phyloP scores from a whole-genome alignment of 2,113 vertebrate species.

The Centropristis striata region DNA sequence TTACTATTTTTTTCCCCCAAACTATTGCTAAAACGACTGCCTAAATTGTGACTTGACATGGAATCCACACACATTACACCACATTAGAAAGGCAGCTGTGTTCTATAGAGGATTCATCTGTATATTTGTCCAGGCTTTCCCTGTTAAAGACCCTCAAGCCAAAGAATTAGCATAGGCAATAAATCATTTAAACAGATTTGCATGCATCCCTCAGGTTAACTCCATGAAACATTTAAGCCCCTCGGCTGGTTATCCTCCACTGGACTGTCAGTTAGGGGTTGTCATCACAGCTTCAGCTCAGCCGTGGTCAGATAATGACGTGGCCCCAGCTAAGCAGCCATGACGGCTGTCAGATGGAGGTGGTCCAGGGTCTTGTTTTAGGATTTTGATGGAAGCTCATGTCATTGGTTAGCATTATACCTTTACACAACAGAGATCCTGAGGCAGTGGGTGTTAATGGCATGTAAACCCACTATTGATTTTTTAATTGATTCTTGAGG shows the following conservation, averaged over 20 bases:
- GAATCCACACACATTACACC: not conserved
- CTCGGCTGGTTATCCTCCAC: constrained; percentile 4
- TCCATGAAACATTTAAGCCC: constrained; percentile 1
- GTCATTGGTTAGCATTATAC: constrained; percentile 15
- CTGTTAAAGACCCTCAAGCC: constrained; percentile 19
- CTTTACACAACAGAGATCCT: not conserved
- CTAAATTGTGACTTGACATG: not conserved
- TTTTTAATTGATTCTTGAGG: constrained; percentile 6
- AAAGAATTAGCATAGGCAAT: constrained; percentile 18
- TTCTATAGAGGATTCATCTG: not conserved
- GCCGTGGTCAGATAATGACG: constrained; percentile 17
- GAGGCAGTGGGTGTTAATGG: constrained; percentile 2
- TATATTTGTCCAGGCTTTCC: not conserved
- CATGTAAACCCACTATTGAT: not conserved
- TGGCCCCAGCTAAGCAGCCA: constrained; percentile 36
- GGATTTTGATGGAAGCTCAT: constrained; percentile 23
- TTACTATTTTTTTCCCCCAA: not conserved
- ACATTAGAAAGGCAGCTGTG: not conserved
- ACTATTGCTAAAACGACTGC: not conserved
- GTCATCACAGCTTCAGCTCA: constrained; percentile 26
- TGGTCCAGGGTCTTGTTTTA: constrained; percentile 34
- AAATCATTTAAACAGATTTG: constrained; percentile 39
- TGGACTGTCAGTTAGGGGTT: constrained; percentile 15
- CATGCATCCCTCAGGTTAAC: constrained; percentile 22
- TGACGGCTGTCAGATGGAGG: constrained; percentile 30